phyloP scores from a whole-genome alignment of 2,113 vertebrate genomes.

The Xiphophorus maculatus region DNA sequence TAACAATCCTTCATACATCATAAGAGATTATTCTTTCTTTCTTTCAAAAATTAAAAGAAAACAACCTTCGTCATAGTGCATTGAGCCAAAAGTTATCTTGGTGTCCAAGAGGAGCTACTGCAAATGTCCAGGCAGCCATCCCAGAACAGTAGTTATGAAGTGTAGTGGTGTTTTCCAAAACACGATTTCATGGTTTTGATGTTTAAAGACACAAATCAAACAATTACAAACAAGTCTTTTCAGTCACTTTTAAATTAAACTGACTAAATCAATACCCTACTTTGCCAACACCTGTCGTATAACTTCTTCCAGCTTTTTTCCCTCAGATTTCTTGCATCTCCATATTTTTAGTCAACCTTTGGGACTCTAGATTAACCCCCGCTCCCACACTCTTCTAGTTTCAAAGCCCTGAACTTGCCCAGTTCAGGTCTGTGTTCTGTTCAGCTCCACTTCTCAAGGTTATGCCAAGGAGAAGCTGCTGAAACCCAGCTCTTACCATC shows the following conservation, averaged over 20 bases:
- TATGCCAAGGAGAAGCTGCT: constrained; percentile 65
- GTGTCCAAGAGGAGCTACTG: too few relatives aligned
- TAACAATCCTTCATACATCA: too few relatives aligned
- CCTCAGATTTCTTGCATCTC: constrained; percentile 18
- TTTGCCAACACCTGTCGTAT: constrained; percentile 9
- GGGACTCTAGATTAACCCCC: constrained; percentile 17
- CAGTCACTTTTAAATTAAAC: neutral
- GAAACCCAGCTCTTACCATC: constrained; percentile 60
- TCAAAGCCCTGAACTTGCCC: constrained; percentile 36
- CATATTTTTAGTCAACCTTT: constrained; percentile 1
- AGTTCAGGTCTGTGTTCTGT: constrained; percentile 44
- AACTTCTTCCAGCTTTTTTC: constrained; percentile 12
- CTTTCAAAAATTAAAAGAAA: too few relatives aligned
- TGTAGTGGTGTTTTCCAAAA: too few relatives aligned
- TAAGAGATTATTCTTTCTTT: too few relatives aligned
- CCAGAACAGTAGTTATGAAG: too few relatives aligned
- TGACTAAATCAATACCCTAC: neutral
- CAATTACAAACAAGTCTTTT: too few relatives aligned
- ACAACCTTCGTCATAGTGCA: too few relatives aligned
- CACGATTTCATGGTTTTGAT: too few relatives aligned
- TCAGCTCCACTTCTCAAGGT: constrained; percentile 72
- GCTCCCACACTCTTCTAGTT: constrained; percentile 8
- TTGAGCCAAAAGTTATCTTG: too few relatives aligned
- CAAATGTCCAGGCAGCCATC: too few relatives aligned
- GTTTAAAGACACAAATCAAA: too few relatives aligned